Evolutionary conservation across 2,113 vertebrate genomes (phyloP).

Genomic region (Coptodon bakossiorum): DNA sequence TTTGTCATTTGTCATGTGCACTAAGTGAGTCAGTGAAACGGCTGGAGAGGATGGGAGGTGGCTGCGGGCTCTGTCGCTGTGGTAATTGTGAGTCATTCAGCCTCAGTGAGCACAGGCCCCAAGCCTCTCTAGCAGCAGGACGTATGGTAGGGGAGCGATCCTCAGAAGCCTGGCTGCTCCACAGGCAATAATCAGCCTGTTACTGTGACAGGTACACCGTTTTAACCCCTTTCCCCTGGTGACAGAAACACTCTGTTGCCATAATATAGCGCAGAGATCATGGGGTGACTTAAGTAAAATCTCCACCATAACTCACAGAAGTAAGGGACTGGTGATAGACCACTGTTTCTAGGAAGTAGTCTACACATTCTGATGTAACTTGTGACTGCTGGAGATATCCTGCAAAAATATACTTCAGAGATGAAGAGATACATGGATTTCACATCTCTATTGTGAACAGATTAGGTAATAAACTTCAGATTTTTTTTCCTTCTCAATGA

Average conservation of each 20-base stretch:
- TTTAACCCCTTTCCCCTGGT: slow-evolving; percentile 29
- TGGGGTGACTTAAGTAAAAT: slow-evolving; percentile 9
- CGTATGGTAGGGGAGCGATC: background rate
- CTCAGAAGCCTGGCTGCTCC: slow-evolving; percentile 45
- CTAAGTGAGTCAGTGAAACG: slow-evolving; percentile 63
- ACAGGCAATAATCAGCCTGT: slow-evolving; percentile 59
- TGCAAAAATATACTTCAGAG: background rate
- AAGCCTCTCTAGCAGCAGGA: slow-evolving; percentile 50
- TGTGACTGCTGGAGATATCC: background rate
- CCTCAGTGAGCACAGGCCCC: slow-evolving; percentile 54
- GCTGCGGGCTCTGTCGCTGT: slow-evolving; percentile 43
- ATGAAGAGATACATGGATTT: background rate
- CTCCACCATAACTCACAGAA: background rate
- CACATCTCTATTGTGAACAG: background rate
- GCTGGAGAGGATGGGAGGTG: slow-evolving; percentile 46
- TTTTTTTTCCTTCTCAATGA: background rate
- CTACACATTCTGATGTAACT: background rate
- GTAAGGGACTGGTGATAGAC: background rate
- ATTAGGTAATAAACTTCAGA: background rate
- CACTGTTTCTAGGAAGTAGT: background rate
- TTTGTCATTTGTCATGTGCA: slow-evolving; percentile 57
- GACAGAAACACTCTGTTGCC: background rate
- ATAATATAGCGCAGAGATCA: background rate
- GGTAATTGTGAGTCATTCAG: slow-evolving; percentile 73
- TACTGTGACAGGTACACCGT: slow-evolving; percentile 62